Evolutionary conservation across 2,113 vertebrate species (phyloP).

Genomic region (Mastomys coucha): DNA sequence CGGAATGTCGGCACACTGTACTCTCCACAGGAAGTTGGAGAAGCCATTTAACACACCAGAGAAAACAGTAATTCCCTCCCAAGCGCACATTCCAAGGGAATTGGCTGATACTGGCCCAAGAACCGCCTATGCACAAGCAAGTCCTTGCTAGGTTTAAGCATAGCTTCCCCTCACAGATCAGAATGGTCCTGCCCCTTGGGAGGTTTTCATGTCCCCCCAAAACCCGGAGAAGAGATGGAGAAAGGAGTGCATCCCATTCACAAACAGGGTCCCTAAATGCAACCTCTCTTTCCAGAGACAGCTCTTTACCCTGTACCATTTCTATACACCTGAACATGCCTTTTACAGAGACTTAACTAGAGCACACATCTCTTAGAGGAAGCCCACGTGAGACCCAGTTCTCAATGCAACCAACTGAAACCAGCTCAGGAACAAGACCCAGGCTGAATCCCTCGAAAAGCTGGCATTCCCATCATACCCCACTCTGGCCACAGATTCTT

Average conservation of each 20-base stretch:
- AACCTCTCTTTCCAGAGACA: neutral
- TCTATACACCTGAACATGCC: neutral
- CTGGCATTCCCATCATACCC: neutral
- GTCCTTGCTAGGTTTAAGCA: neutral
- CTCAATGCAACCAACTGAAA: neutral
- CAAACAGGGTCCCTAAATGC: neutral
- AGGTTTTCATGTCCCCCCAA: neutral
- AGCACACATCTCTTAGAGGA: constrained; percentile 9
- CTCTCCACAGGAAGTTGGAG: neutral
- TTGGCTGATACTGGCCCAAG: neutral
- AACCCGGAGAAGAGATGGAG: neutral
- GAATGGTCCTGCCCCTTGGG: neutral
- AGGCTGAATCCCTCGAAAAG: neutral
- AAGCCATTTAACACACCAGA: neutral
- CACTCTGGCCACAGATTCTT: neutral
- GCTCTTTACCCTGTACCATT: neutral
- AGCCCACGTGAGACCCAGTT: neutral
- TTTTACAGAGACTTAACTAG: neutral
- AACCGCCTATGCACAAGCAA: neutral
- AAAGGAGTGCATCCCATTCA: too few relatives aligned
- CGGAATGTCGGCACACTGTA: neutral
- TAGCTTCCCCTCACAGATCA: neutral
- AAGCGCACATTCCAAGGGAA: constrained; percentile 6
- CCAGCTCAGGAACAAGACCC: neutral
- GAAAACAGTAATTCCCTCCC: neutral